These are phyloP conservation scores for Coregonus ussuriensis DNA, from an alignment of 2,797 vertebrate genomes.

Conservation along the genomic window DNA sequence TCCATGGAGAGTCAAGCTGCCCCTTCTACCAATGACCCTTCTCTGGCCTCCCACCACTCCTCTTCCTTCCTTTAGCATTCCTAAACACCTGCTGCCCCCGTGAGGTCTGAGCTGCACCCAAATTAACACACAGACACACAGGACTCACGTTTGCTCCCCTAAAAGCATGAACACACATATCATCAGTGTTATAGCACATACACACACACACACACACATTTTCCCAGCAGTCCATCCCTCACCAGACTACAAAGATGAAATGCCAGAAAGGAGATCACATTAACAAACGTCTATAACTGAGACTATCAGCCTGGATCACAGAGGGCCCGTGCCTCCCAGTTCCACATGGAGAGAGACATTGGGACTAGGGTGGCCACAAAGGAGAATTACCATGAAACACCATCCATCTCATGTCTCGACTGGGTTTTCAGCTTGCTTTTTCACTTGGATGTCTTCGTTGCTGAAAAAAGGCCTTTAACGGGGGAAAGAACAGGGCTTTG, in stretches of 20 bases:
- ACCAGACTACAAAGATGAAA: background rate
- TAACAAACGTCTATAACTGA: background rate
- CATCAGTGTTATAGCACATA: no score
- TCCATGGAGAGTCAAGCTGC: constrained; percentile 23
- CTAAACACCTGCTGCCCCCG: constrained; percentile 67
- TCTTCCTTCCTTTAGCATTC: constrained; percentile 40
- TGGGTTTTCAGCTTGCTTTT: background rate
- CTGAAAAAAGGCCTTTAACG: background rate
- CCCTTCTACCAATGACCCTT: constrained; percentile 43
- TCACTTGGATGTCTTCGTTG: background rate
- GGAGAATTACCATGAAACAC: background rate
- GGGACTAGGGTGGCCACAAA: background rate
- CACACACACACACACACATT: background rate
- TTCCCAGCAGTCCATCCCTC: background rate
- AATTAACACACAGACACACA: constrained; percentile 3
- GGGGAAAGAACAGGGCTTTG: background rate
- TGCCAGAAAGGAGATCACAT: background rate
- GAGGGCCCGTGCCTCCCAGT: background rate
- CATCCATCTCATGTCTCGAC: constrained; percentile 18
- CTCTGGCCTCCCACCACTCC: background rate
- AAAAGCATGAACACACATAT: constrained; percentile 22
- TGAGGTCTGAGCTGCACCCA: constrained; percentile 47
- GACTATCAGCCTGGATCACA: no score
- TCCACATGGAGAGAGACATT: background rate
- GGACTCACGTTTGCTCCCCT: constrained; percentile 8